Percentiles rank a stretch among this genome's conserved stretches.
These are phyloP conservation scores for Helicoverpa assulta DNA, from an alignment of 2,888 invertebrate species.

Conservation along the genomic window DNA sequence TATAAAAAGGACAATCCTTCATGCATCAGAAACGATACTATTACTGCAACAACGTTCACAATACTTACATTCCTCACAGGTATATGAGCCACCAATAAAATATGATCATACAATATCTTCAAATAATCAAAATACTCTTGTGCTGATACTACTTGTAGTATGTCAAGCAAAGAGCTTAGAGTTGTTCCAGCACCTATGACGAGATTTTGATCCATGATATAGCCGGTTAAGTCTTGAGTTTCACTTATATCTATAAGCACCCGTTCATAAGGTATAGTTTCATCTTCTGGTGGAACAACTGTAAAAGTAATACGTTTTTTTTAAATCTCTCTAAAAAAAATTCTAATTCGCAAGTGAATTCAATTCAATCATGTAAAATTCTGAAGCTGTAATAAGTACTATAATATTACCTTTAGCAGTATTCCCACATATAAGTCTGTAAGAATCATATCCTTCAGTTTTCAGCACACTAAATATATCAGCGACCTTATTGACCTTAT, in stretches of 20 bases:
- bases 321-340: no score
- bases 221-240: slow-evolving; percentile 88
- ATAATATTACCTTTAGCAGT: slow-evolving; percentile 91
- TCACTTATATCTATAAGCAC: slow-evolving; percentile 91
- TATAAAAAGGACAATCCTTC: no score
- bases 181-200: slow-evolving; percentile 89
- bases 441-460: slow-evolving; percentile 80
- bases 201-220: slow-evolving; percentile 78
- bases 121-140: slow-evolving; percentile 89
- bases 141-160: slow-evolving; percentile 74
- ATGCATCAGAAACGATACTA: no score
- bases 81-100: slow-evolving; percentile 92
- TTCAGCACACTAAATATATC: slow-evolving; percentile 89
- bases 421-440: slow-evolving; percentile 93
- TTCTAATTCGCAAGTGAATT: neutral
- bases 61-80: slow-evolving; percentile 92
- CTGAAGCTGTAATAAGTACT: neutral
- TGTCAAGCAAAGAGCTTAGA: slow-evolving; percentile 86
- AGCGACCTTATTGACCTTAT: slow-evolving; percentile 83
- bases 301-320: slow-evolving; percentile 28
- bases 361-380: no score
- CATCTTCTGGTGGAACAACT: slow-evolving; percentile 81
- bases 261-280: slow-evolving; percentile 69
- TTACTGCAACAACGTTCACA: neutral
- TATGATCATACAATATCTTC: slow-evolving; percentile 89